Evolutionary conservation across 2,113 vertebrate genomes (phyloP), one percentile per base, ranked within the genome.

Genomic region (Bambusicola thoracicus): DNA sequence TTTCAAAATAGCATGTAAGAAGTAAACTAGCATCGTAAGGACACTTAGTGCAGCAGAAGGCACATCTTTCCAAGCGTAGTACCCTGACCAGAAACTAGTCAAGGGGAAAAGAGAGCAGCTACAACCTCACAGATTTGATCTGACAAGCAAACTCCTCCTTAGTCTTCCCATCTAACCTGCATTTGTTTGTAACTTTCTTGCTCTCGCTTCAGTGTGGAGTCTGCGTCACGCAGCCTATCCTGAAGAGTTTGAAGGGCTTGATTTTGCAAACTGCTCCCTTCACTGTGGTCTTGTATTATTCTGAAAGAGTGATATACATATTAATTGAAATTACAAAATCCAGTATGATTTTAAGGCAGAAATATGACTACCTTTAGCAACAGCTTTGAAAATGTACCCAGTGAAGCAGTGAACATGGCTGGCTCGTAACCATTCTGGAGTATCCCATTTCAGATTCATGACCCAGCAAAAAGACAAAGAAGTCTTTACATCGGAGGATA

Each of bases 181-280:
- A 99, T 99, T 93, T 99, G 98, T 55, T 98, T 98, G 96, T 98
- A 99, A 97, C 96, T 97, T 53, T 99, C 99, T 95, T 99, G 98
- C 59, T 99, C 99, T 95, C 99, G 97, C 94, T 98, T 98, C 77
- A 99, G 93, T 2, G 96, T 12, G 1, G 97, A 93, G 3, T 99
- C 99, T 1, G 98, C 96, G 65, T 99, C 99, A 58, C 98, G 97
- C 40, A 99, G 95, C 89, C 99, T 98, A 82, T 99, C 99, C 80
- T 99, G 99, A 36, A 99, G 93, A 10, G 98, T 99, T 14, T 99
- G 98, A 66, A 99, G 97, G 63, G 99, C 98, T 97, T 99, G 98
- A 46, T 98, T 98, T 78, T 99, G 98, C 68, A 99, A 90, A 94
- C 97, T 99, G 92, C 97, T 99, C 7, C 99, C 99, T 96, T 99